A percentile compares a stretch with the other conserved stretches of the same genome.
These are phyloP conservation scores for Cavia aperea DNA, from an alignment of 2,113 vertebrate genomes.

Conservation along the genomic window DNA sequence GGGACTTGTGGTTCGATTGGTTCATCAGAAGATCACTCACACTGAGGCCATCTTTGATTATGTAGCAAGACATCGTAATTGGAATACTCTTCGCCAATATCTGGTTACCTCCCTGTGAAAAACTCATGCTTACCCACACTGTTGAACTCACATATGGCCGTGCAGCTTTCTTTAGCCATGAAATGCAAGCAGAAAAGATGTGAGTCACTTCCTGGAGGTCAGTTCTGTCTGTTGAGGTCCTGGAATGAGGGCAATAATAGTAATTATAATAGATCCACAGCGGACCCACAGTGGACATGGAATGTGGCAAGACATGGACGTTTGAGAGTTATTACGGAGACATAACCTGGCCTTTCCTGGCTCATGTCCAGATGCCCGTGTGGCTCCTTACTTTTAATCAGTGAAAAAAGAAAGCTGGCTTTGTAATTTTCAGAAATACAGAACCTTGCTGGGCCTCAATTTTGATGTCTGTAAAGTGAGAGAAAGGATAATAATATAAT, in stretches of 20 bases:
- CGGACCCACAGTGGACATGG: neutral
- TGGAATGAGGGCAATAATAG: neutral
- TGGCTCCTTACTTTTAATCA: neutral
- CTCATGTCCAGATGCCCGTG: neutral
- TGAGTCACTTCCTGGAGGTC: neutral
- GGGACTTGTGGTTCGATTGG: neutral
- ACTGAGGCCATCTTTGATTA: neutral
- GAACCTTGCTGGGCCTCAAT: neutral
- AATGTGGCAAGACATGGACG: neutral
- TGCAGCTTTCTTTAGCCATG: neutral
- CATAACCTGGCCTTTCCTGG: neutral
- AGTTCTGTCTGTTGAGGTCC: neutral
- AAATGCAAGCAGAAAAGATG: neutral
- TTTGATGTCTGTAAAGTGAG: neutral
- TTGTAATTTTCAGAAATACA: conserved; percentile 8
- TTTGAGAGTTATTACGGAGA: neutral
- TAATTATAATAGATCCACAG: neutral
- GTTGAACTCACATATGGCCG: neutral
- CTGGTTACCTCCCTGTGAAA: neutral
- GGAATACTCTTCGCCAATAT: neutral
- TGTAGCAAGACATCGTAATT: neutral
- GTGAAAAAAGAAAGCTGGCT: neutral
- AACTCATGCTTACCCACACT: neutral
- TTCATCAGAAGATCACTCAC: neutral
- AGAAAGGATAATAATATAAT: neutral